Conservation (phyloP, 2,113 vertebrate species). For the Macaca fascicularis region DNA sequence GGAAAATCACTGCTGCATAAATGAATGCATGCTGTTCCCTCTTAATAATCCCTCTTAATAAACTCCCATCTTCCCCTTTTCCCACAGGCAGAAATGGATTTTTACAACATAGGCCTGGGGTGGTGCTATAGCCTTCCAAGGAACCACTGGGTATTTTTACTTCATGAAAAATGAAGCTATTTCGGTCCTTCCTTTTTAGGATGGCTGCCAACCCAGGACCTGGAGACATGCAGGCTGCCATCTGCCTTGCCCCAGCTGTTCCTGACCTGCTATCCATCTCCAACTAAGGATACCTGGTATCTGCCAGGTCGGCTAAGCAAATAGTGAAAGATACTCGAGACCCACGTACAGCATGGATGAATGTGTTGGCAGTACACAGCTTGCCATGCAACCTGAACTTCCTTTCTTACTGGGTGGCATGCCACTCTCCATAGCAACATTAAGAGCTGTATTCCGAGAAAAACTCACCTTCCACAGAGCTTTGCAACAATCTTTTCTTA, state of each 20-base stretch:
- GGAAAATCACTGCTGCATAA: background rate
- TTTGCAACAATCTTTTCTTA: background rate
- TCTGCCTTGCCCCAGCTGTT: constrained; percentile 67
- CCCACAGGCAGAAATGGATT: background rate
- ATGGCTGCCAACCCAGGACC: constrained; percentile 58
- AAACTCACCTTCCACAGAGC: background rate
- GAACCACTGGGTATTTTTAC: constrained; percentile 5
- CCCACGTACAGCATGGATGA: background rate
- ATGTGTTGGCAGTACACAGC: background rate
- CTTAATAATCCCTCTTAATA: background rate
- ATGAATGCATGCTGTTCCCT: background rate
- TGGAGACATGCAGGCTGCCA: constrained; percentile 35
- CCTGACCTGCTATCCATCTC: constrained; percentile 64
- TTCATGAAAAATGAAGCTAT: constrained; percentile 73
- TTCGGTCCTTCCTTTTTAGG: constrained; percentile 39
- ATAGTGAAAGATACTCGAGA: constrained; percentile 26
- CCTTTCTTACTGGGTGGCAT: background rate
- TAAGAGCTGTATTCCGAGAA: background rate
- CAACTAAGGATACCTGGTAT: constrained; percentile 59
- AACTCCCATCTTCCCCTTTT: background rate
- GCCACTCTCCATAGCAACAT: constrained; percentile 28
- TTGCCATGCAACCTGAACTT: background rate
- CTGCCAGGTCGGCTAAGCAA: constrained; percentile 64
- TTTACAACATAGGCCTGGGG: background rate
- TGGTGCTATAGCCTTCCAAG: background rate